These are phyloP conservation scores for Lepisosteus osseus DNA, from an alignment of 2,113 vertebrate species.

Conservation along the genomic window DNA sequence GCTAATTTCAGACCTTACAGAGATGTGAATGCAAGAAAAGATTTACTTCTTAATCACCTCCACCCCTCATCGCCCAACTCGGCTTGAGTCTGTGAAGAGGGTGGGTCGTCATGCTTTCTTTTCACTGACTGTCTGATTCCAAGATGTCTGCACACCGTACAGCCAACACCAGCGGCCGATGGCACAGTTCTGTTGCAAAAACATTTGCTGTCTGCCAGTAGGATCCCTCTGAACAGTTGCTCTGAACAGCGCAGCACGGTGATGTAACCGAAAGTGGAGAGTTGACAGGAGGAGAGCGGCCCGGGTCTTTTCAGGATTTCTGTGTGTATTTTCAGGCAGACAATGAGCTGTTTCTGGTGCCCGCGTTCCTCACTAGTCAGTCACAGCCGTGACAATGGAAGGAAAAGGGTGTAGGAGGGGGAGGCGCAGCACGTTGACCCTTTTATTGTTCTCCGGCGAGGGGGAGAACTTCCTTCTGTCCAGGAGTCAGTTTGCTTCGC, in stretches of 20 bases:
- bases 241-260: neutral
- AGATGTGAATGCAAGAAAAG: too few relatives aligned
- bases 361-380: conserved; percentile 25
- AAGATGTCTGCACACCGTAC: neutral
- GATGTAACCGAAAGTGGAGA: neutral
- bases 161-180: neutral
- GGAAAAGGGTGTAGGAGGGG: conserved; percentile 79
- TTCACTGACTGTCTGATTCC: neutral
- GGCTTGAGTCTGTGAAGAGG: neutral
- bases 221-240: neutral
- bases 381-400: conserved; percentile 74
- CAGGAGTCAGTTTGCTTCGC: conserved; percentile 43
- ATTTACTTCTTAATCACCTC: neutral
- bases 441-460: conserved; percentile 78
- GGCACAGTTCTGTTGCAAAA: neutral
- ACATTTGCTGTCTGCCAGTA: neutral
- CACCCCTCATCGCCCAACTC: neutral
- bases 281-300: neutral
- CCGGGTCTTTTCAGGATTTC: neutral
- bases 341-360: conserved; percentile 6
- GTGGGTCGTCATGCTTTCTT: neutral
- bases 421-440: conserved; percentile 73
- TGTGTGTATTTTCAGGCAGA: conserved; percentile 16
- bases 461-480: conserved; percentile 72
- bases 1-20: too few relatives aligned